Conservation (phyloP, 2,888 invertebrate species). For the Trachelus iudaicus region DNA sequence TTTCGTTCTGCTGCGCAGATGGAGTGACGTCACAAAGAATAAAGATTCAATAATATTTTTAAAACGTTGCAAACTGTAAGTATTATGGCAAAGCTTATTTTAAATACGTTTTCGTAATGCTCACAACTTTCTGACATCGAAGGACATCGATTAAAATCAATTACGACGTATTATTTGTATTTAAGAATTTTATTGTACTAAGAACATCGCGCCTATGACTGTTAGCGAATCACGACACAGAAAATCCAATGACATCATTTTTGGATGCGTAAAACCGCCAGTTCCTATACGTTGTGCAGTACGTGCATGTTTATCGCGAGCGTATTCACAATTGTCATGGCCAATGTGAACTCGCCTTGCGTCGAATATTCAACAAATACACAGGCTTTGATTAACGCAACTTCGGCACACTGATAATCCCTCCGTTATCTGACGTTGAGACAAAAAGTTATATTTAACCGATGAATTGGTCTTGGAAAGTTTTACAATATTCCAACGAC, state of each 20-base stretch:
- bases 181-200: not conserved
- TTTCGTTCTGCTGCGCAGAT: not conserved
- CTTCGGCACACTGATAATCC: conserved; percentile 33
- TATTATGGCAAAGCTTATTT: not conserved
- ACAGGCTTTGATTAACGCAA: conserved; percentile 25
- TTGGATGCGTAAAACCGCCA: not conserved
- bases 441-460: not conserved
- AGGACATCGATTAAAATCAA: not conserved
- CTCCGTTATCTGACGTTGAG: conserved; percentile 37
- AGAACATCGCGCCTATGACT: not conserved
- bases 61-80: not conserved
- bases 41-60: not conserved
- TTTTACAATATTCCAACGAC: not conserved
- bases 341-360: not conserved
- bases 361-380: not conserved
- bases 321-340: not conserved
- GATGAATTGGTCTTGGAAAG: not conserved
- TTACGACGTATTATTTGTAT: not conserved
- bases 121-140: not conserved
- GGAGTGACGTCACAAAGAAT: not conserved
- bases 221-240: not conserved
- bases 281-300: not conserved
- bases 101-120: not conserved
- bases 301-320: not conserved
- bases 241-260: not conserved